Percentiles rank a stretch among this genome's conserved stretches.
Conservation (phyloP, 2,113 vertebrate genomes). For the Platichthys stellatus region DNA sequence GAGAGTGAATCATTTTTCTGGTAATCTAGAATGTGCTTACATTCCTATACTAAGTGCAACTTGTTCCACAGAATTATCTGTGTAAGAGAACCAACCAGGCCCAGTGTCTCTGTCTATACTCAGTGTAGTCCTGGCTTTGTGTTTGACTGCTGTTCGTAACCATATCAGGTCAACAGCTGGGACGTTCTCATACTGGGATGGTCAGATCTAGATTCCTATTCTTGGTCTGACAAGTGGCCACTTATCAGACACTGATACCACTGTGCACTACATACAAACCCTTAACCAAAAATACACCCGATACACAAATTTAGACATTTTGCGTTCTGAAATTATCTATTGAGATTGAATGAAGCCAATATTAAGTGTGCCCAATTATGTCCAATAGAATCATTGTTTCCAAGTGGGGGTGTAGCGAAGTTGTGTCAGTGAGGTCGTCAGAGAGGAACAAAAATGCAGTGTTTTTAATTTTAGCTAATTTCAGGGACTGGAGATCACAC, state of each 20-base stretch:
- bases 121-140: conserved; percentile 11
- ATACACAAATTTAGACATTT: background rate
- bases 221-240: conserved; percentile 50
- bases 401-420: background rate
- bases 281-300: background rate
- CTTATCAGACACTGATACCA: no score
- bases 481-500: conserved; percentile 36
- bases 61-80: no score
- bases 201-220: conserved; percentile 52
- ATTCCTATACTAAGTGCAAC: no score
- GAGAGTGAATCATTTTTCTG: no score
- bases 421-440: conserved; percentile 13
- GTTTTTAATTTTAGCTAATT: conserved; percentile 39
- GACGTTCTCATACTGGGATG: conserved; percentile 66
- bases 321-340: background rate
- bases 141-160: conserved; percentile 51
- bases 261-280: background rate
- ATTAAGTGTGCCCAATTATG: background rate
- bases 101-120: conserved; percentile 31
- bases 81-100: background rate
- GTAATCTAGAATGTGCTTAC: no score
- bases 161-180: conserved; percentile 77
- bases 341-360: background rate
- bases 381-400: background rate
- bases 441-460: conserved; percentile 31